Evolutionary conservation across 2,113 vertebrate species (phyloP).

Genomic region (Brachirus orientalis): DNA sequence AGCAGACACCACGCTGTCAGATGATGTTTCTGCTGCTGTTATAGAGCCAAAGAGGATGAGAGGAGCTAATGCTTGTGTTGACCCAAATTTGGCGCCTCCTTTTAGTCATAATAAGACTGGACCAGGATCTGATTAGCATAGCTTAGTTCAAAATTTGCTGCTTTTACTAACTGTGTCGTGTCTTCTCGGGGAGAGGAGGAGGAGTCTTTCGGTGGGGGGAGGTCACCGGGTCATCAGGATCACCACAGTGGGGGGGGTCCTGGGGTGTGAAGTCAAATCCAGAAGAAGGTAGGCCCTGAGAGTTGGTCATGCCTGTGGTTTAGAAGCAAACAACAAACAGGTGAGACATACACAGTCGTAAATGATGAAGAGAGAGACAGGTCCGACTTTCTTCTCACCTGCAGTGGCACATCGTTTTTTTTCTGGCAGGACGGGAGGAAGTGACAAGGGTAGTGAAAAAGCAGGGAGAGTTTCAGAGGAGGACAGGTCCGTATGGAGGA

Average conservation of each 20-base stretch:
- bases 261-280: constrained; percentile 70
- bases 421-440: constrained; percentile 88
- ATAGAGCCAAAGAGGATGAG: too few species aligned
- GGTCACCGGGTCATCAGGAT: constrained; percentile 82
- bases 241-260: constrained; percentile 82
- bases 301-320: neutral
- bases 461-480: constrained; percentile 83
- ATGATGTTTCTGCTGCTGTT: too few species aligned
- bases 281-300: constrained; percentile 67
- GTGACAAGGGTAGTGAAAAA: constrained; percentile 74
- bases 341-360: neutral
- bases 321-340: constrained; percentile 1
- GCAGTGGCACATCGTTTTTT: constrained; percentile 85
- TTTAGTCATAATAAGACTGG: too few species aligned
- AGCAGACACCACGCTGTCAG: too few species aligned
- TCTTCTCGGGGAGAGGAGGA: constrained; percentile 94
- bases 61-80: too few species aligned
- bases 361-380: neutral
- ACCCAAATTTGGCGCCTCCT: too few species aligned
- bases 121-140: too few species aligned
- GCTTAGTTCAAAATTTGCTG: neutral
- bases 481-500: constrained; percentile 92
- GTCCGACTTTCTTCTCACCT: constrained; percentile 36
- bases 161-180: constrained; percentile 91
- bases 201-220: constrained; percentile 74